Conservation (phyloP, 2,797 vertebrate species). For the Atherinosoma microstoma region DNA sequence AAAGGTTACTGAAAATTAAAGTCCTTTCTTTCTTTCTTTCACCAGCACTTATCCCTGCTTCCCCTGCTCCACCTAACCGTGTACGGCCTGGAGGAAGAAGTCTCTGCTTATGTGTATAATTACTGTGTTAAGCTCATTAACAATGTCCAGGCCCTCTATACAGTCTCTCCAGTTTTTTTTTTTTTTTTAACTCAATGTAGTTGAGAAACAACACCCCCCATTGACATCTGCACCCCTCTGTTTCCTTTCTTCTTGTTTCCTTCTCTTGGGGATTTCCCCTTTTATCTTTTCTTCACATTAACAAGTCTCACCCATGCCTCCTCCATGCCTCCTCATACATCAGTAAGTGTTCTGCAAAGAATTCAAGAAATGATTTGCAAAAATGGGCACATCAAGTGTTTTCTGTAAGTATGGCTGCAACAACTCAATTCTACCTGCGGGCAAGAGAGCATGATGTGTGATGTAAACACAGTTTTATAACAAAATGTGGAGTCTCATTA, state of each 20-base stretch:
- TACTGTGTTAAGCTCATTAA: constrained; percentile 75
- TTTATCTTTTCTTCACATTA: constrained; percentile 63
- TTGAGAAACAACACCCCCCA: constrained; percentile 33
- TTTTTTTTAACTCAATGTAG: constrained; percentile 36
- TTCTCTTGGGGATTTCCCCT: constrained; percentile 55
- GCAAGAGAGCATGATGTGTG: constrained; percentile 44
- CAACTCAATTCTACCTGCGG: constrained; percentile 35
- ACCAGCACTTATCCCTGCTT: constrained; percentile 6
- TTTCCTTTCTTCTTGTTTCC: constrained; percentile 53
- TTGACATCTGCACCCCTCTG: constrained; percentile 62
- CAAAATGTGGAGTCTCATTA: constrained; percentile 64
- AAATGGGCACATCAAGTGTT: constrained; percentile 8
- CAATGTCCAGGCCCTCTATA: constrained; percentile 47
- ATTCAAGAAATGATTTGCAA: constrained; percentile 48
- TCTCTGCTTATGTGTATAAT: constrained; percentile 71
- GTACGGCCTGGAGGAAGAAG: constrained; percentile 58
- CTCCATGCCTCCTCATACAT: constrained; percentile 46
- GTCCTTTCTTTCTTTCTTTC: constrained; percentile 17
- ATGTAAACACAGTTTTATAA: constrained; percentile 66
- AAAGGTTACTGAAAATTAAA: constrained; percentile 49
- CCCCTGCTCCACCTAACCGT: constrained; percentile 40
- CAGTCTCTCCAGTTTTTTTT: constrained; percentile 29
- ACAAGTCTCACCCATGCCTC: constrained; percentile 49
- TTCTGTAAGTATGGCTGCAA: constrained; percentile 35
- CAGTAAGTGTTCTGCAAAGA: constrained; percentile 34